A percentile compares a stretch with the other conserved stretches of the same genome.
These are phyloP conservation scores for Trichonephila clavata DNA, from an alignment of 1,140 invertebrate species.

Conservation along the genomic window DNA sequence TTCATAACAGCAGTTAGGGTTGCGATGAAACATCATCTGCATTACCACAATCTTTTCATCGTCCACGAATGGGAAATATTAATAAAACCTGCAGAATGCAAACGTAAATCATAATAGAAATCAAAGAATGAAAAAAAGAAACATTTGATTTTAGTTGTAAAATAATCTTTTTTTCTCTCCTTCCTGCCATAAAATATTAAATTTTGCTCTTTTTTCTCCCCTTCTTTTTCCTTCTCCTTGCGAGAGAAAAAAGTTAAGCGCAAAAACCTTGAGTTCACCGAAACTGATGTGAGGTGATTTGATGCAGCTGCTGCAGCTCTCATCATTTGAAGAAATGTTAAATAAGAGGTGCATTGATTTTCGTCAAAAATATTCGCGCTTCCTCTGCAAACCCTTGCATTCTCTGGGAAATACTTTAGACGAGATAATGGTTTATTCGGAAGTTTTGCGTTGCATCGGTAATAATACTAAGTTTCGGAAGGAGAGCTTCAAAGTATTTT, in stretches of 20 bases:
- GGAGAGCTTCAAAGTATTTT: background rate
- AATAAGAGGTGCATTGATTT: slow-evolving; percentile 75
- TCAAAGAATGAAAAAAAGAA: slow-evolving; percentile 48
- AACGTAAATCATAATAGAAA: slow-evolving; percentile 62
- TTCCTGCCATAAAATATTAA: slow-evolving; percentile 68
- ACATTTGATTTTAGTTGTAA: slow-evolving; percentile 61
- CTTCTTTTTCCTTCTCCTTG: background rate
- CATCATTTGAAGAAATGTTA: slow-evolving; percentile 74
- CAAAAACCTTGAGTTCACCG: slow-evolving; percentile 67
- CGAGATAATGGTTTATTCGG: slow-evolving; percentile 34
- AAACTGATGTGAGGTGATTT: slow-evolving; percentile 73
- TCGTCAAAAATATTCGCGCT: slow-evolving; percentile 61
- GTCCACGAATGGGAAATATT: slow-evolving; percentile 9
- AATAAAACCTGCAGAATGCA: slow-evolving; percentile 37
- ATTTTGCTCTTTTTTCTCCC: slow-evolving; percentile 9
- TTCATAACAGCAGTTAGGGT: slow-evolving; percentile 46
- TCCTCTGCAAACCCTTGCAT: slow-evolving; percentile 28
- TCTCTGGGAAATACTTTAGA: slow-evolving; percentile 32
- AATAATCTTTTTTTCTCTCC: slow-evolving; percentile 48
- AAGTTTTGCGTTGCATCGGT: slow-evolving; percentile 1
- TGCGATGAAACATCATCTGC: slow-evolving; percentile 51
- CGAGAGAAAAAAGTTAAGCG: slow-evolving; percentile 62
- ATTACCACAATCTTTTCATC: slow-evolving; percentile 46
- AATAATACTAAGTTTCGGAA: slow-evolving; percentile 35
- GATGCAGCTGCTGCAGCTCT: slow-evolving; percentile 56